Base-by-base conservation (phyloP, 2,797 vertebrate species). In the Pygocentrus nattereri region DNA sequence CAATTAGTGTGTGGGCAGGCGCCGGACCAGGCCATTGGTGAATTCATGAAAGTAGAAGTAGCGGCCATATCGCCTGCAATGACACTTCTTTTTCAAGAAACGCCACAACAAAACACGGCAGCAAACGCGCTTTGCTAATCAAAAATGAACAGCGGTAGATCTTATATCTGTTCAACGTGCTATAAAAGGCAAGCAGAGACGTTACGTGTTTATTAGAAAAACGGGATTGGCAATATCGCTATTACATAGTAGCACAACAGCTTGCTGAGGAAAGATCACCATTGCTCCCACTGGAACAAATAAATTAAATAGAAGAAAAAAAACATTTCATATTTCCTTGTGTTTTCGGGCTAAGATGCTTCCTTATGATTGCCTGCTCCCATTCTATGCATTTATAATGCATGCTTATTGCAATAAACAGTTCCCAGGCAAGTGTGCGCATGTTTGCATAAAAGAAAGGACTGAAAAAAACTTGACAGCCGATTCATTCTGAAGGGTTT, bases 11-110 rank as follows among this genome's bases (percentile, higher is more conserved):
- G 86, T 89, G 90, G 88, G 85, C 79, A 87, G 89, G 87, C 78
- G 82, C 90, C 87, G 92, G 88, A 85, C 70, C 86, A 84, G 90
- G 89, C 88, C 86, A 85, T 85, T 89, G 88, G 90, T 89, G 90
- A 93, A 93, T 93, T 92, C 90, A 94, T 92, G 88, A 93, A 93
- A 92, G 90, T 89, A 88, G 91, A 92, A 92, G 90, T 87, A 92
- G 84, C 74, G 64, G 74, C 52, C 56, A 52, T 68, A 75, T 68
- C 72, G 64, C 50, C 21, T 19, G 41, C 44, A 19, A 19, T 18
- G 18, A 38, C 6, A 31, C 18, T 19, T 38, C 15, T 1, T 31
- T 16, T 65, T 34, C 27, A 30, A 30, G 59, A 31, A 31, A 12
- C 0, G 41, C 5, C 12, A 62, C 27, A 30, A 64, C 3, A 38